Evolutionary conservation across 2,888 invertebrate genomes (phyloP).

Genomic region (Caenorhabditis sp.): DNA sequence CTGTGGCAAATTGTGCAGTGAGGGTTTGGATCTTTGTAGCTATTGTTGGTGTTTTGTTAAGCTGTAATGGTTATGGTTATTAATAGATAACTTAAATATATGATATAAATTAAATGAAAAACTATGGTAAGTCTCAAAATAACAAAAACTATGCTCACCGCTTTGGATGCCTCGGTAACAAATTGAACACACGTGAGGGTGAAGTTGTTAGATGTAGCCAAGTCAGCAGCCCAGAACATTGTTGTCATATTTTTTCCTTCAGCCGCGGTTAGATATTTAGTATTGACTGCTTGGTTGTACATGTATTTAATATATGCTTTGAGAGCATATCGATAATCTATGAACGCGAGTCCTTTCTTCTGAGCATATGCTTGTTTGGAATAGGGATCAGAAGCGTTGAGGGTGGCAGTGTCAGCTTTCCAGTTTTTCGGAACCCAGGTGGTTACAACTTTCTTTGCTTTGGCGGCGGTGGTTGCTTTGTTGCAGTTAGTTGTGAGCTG

Average conservation of each 20-base stretch:
- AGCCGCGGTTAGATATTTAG: constrained; percentile 9
- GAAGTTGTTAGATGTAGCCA: constrained; percentile 17
- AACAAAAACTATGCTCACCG: not conserved
- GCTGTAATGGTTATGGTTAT: no score
- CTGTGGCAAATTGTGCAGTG: no score
- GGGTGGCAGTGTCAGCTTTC: constrained; percentile 22
- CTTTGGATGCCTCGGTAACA: constrained; percentile 7
- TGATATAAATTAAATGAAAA: no score
- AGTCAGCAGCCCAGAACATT: constrained; percentile 34
- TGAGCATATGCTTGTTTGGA: constrained; percentile 16
- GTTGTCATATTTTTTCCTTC: constrained; percentile 17
- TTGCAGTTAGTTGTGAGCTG: constrained; percentile 29
- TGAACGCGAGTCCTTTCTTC: not conserved
- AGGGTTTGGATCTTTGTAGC: no score
- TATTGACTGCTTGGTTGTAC: not conserved
- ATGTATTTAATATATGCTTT: constrained; percentile 1
- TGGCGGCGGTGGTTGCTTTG: constrained; percentile 19
- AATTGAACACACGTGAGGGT: constrained; percentile 17
- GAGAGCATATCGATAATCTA: constrained; percentile 3
- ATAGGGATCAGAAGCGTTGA: constrained; percentile 19
- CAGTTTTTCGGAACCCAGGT: constrained; percentile 19
- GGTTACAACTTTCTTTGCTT: constrained; percentile 25
- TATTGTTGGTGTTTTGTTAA: no score
- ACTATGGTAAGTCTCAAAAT: no score
- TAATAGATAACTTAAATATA: no score